phyloP scores from a whole-genome alignment of 2,113 vertebrate species.

The Rhinogobius similis region DNA sequence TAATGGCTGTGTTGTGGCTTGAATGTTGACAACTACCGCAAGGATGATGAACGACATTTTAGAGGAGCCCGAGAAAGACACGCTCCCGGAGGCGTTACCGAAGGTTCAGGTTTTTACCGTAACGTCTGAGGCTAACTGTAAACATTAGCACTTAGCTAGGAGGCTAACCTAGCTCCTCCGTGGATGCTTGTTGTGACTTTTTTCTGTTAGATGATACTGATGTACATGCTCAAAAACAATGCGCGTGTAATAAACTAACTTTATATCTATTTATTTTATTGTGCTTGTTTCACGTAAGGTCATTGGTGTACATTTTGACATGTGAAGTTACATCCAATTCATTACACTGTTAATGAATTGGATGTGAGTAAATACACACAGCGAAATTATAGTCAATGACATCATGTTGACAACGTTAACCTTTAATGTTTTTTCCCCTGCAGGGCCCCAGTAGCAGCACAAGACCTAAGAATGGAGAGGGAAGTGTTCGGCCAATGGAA shows the following conservation, averaged over 20 bases:
- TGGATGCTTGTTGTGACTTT: slow-evolving; percentile 26
- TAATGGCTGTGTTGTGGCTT: slow-evolving; percentile 40
- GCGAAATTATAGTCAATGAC: too few relatives aligned
- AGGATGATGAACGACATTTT: slow-evolving; percentile 78
- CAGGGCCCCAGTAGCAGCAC: slow-evolving; percentile 58
- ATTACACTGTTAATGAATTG: not conserved
- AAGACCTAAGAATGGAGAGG: slow-evolving; percentile 65
- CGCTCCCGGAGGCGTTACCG: slow-evolving; percentile 50
- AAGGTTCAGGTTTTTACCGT: slow-evolving; percentile 62
- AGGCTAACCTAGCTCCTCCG: slow-evolving; percentile 22
- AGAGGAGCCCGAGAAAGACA: slow-evolving; percentile 75
- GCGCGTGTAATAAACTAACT: too few relatives aligned
- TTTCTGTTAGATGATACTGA: not conserved
- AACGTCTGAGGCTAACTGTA: slow-evolving; percentile 31
- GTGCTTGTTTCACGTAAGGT: not conserved
- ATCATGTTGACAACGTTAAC: not conserved
- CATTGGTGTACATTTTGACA: not conserved
- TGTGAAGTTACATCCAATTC: not conserved
- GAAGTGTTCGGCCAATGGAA: slow-evolving; percentile 72
- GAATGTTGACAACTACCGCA: slow-evolving; percentile 50
- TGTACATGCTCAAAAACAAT: not conserved
- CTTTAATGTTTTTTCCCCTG: not conserved
- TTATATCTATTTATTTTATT: not conserved
- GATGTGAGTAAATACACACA: not conserved
- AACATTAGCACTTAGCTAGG: slow-evolving; percentile 7